phyloP scores from a whole-genome alignment of 2,888 invertebrate genomes.

The Dexiosoma caninum region DNA sequence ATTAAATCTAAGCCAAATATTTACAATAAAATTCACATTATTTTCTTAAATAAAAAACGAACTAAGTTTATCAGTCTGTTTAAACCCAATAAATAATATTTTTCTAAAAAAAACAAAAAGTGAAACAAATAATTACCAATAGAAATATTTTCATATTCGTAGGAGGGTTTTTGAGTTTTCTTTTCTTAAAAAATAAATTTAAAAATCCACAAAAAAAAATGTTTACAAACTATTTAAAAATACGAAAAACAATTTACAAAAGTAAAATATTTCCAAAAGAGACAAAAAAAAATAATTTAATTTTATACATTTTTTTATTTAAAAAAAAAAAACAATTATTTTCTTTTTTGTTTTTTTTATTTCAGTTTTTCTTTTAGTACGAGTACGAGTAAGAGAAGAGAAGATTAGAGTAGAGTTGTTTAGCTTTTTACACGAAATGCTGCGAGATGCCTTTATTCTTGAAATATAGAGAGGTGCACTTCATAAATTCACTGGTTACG shows the following conservation, averaged over 20 bases:
- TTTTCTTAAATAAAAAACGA: conserved; percentile 64
- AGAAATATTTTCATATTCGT: conserved; percentile 32
- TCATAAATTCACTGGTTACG: conserved; percentile 72
- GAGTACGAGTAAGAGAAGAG: no score
- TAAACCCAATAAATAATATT: conserved; percentile 61
- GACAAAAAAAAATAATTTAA: neutral
- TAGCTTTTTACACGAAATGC: conserved; percentile 61
- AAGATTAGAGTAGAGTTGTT: conserved; percentile 44
- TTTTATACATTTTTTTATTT: neutral
- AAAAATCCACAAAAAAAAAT: conserved; percentile 23
- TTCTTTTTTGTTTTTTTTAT: conserved; percentile 22
- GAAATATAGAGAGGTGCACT: conserved; percentile 57
- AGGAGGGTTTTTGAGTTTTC: conserved; percentile 26
- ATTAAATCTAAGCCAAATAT: conserved; percentile 66
- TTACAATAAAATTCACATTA: conserved; percentile 69
- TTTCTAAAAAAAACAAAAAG: conserved; percentile 39
- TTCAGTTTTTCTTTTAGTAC: conserved; percentile 31
- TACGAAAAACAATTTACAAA: conserved; percentile 8
- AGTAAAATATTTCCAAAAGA: neutral
- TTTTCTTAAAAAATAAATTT: conserved; percentile 42
- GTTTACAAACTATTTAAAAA: conserved; percentile 3
- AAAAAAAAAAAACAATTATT: conserved; percentile 18
- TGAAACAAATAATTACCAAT: no score
- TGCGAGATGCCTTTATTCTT: conserved; percentile 55
- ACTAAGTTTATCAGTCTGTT: conserved; percentile 76